phyloP scores from a whole-genome alignment of 2,888 invertebrate genomes.

The Tenodera sinensis region DNA sequence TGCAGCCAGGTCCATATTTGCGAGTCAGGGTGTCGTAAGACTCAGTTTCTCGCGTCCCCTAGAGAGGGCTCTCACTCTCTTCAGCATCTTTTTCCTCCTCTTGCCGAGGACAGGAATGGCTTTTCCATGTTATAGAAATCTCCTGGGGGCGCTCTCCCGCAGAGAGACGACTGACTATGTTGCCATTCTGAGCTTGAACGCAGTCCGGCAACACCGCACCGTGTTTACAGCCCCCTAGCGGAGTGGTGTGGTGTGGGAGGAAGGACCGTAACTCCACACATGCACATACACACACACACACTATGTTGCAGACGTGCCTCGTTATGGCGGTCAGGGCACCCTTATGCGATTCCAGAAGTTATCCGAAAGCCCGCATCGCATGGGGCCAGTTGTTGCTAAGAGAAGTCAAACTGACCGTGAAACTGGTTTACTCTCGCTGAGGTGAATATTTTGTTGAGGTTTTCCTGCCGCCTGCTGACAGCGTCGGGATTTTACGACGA shows the following conservation, averaged over 20 bases:
- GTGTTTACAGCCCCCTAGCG: slow-evolving; percentile 3
- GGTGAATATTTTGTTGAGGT: neutral
- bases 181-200: neutral
- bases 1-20: neutral
- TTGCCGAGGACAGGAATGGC: slow-evolving; percentile 4
- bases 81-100: neutral
- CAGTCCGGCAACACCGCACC: neutral
- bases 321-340: neutral
- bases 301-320: neutral
- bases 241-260: too few relatives aligned
- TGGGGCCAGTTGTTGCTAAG: neutral
- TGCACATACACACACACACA: neutral
- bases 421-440: neutral
- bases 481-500: neutral
- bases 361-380: neutral
- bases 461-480: neutral
- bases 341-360: neutral
- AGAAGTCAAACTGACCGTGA: neutral
- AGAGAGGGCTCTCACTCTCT: neutral
- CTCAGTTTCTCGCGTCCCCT: neutral
- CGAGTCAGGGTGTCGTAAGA: neutral
- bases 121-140: slow-evolving; percentile 6
- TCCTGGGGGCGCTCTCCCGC: neutral
- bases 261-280: neutral
- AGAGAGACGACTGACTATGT: neutral